Base-by-base conservation (phyloP, 1,140 invertebrate species). In the Drosophila eugracilis region DNA sequence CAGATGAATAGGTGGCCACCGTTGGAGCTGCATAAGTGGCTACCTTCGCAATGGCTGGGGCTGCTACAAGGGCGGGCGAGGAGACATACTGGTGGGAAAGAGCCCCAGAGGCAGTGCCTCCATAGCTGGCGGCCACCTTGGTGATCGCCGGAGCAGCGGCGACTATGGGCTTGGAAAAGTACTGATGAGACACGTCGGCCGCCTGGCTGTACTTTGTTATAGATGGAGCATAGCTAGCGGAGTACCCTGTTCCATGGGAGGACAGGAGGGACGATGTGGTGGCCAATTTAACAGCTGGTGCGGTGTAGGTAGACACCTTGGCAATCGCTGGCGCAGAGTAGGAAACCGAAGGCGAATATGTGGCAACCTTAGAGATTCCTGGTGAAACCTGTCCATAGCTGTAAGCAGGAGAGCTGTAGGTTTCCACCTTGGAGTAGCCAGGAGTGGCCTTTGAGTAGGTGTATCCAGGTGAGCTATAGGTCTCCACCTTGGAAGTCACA, bases 81-180 rank as follows among this genome's bases (percentile, higher is more conserved):
- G 86, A 84, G 0, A 90, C 67, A 26, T 86, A 76, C 24, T 90
- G 89, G 71, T 90, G 89, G 1, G 88, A 90, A 4, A 90, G 45
- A 0, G 70, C 80, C 21, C 83, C 88, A 0, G 63, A 47, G 1
- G 69, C 62, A 22, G 58, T 59, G 10, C 45, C 37, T 9, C 54
- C 73, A 17, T 75, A 74, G 14, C 50, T 32, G 6, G 75, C 57
- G 1, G 76, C 49, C 2, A 85, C 39, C 14, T 86, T 83, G 12
- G 73, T 58, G 12, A 75, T 41, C 4, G 47, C 42, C 12, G 86
- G 85, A 34, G 75, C 57, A 1, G 75, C 63, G n/a, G 77, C 74
- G 5, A 85, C 30, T 12, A 78, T 73, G 2, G 74, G 88, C 52
- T 86, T 84, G 14, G 89, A 86, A 4, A 89, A 59, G 53, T 79